These are phyloP conservation scores for Drosophila kohkoa DNA, from an alignment of 1,140 invertebrate species.

Conservation along the genomic window DNA sequence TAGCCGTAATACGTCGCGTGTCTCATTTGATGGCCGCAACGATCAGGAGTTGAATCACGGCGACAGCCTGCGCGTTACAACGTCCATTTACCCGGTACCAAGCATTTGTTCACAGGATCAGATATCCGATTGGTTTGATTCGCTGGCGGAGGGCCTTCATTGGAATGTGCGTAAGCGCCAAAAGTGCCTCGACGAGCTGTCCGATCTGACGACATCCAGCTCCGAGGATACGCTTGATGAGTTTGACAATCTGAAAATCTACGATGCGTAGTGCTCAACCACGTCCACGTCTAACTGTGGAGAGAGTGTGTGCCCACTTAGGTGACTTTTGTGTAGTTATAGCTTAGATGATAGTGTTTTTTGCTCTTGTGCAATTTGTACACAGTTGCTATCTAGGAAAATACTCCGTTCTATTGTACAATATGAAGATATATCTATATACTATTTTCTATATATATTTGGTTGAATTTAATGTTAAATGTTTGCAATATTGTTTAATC, in stretches of 20 bases:
- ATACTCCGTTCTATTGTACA: slow-evolving; percentile 70
- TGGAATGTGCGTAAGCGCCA: slow-evolving; percentile 98
- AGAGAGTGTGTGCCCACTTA: slow-evolving; percentile 5
- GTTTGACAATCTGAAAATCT: slow-evolving; percentile 86
- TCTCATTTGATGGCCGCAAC: slow-evolving; percentile 97
- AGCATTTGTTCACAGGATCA: slow-evolving; percentile 97
- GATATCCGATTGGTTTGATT: slow-evolving; percentile 98
- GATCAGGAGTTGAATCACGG: slow-evolving; percentile 96
- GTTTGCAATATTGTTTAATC: slow-evolving; percentile 64
- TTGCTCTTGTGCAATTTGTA: slow-evolving; percentile 64
- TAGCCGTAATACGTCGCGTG: slow-evolving; percentile 97
- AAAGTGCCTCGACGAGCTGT: slow-evolving; percentile 94
- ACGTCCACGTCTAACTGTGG: background rate
- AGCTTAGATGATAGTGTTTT: slow-evolving; percentile 45
- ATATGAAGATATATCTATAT: slow-evolving; percentile 11
- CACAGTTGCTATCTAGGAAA: slow-evolving; percentile 47
- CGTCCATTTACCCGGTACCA: slow-evolving; percentile 97
- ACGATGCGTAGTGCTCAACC: slow-evolving; percentile 57
- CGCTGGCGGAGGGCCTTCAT: slow-evolving; percentile 96
- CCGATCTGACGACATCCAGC: slow-evolving; percentile 92
- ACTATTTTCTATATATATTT: slow-evolving; percentile 34
- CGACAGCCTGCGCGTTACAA: slow-evolving; percentile 97
- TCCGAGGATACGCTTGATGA: slow-evolving; percentile 93
- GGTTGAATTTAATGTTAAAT: slow-evolving; percentile 73
- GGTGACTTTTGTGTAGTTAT: slow-evolving; percentile 54